Conservation (phyloP, 2,113 vertebrate species). For the Neodontobutis hainanensis region DNA sequence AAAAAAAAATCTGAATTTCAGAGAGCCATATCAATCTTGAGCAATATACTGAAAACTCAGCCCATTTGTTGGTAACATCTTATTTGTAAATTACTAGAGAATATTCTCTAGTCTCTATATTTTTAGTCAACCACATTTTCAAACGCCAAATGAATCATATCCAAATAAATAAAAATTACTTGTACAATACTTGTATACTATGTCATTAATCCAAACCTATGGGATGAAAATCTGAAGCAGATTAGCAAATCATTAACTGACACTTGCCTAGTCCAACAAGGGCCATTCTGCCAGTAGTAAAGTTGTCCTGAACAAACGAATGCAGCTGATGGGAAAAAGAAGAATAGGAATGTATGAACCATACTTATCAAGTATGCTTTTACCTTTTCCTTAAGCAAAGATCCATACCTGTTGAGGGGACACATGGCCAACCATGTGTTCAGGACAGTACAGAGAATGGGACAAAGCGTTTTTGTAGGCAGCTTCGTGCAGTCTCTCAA, state of each 20-base stretch:
- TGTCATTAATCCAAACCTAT: neutral
- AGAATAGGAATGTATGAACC: conserved; percentile 4
- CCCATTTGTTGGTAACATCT: too few relatives aligned
- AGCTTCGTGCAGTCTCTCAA: conserved; percentile 87
- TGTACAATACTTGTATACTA: too few relatives aligned
- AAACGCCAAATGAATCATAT: too few relatives aligned
- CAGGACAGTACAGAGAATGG: conserved; percentile 92
- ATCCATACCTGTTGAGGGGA: conserved; percentile 84
- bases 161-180: too few relatives aligned
- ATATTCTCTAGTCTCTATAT: too few relatives aligned
- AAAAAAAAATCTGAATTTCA: too few relatives aligned
- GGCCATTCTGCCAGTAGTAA: conserved; percentile 90
- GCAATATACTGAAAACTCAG: too few relatives aligned
- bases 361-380: neutral
- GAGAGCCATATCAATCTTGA: too few relatives aligned
- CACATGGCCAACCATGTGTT: conserved; percentile 84
- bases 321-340: conserved; percentile 80
- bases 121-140: too few relatives aligned
- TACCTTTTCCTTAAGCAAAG: neutral
- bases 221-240: neutral
- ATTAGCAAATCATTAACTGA: neutral
- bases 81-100: too few relatives aligned
- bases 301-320: conserved; percentile 86
- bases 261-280: conserved; percentile 79
- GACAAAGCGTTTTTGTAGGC: conserved; percentile 79